Evolutionary conservation across 1,140 invertebrate species (phyloP).

Genomic region (Mylabris phalerata): DNA sequence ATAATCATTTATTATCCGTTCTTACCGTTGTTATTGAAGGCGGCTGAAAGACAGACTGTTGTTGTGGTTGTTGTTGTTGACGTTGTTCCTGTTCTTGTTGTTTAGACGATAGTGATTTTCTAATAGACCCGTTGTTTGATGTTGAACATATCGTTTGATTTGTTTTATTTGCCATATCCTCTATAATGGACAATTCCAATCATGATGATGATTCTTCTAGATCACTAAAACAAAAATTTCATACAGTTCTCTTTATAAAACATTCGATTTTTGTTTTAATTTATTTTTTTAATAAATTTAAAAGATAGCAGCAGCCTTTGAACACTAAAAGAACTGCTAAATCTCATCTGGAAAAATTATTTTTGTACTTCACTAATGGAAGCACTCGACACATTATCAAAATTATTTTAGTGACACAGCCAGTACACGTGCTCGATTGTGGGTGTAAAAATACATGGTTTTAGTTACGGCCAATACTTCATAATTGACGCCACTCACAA

Average conservation of each 20-base stretch:
- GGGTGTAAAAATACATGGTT: slow-evolving; percentile 25
- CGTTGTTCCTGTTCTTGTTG: neutral
- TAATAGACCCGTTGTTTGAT: slow-evolving; percentile 1
- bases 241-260: too few relatives aligned
- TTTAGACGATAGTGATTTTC: slow-evolving; percentile 17
- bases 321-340: slow-evolving; percentile 10
- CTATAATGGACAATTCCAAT: slow-evolving; percentile 5
- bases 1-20: neutral
- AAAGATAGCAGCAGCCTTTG: slow-evolving; percentile 5
- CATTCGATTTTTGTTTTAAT: too few relatives aligned
- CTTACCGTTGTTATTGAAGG: slow-evolving; percentile 45
- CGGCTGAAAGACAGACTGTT: slow-evolving; percentile 28
- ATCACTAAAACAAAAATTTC: neutral
- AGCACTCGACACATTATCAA: slow-evolving; percentile 33
- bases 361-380: slow-evolving; percentile 32
- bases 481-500: slow-evolving; percentile 16
- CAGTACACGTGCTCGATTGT: slow-evolving; percentile 28
- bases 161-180: slow-evolving; percentile 7
- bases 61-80: slow-evolving; percentile 15
- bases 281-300: too few relatives aligned
- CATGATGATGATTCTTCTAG: slow-evolving; percentile 1
- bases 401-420: slow-evolving; percentile 35
- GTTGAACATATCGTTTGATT: slow-evolving; percentile 6
- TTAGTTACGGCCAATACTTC: slow-evolving; percentile 17
- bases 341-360: slow-evolving; percentile 23